Conservation (phyloP, 2,113 vertebrate genomes). For the Mugil cephalus region DNA sequence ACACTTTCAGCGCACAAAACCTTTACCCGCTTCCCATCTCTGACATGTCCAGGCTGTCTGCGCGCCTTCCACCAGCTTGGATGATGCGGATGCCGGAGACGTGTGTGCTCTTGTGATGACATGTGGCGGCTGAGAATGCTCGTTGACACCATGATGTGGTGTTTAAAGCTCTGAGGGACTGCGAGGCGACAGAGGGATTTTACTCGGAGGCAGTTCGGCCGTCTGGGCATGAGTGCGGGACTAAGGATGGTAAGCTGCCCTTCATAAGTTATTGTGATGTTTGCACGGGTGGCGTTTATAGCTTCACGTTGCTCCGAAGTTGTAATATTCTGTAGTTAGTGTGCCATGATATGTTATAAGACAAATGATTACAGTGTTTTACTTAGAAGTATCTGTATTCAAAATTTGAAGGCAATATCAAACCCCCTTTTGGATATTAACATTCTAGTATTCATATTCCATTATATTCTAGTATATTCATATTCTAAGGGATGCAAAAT, state of each 20-base stretch:
- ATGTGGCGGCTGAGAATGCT: conserved; percentile 17
- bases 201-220: neutral
- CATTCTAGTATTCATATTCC: no score
- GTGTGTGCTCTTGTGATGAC: neutral
- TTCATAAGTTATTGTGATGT: conserved; percentile 52
- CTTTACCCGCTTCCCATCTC: conserved; percentile 22
- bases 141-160: conserved; percentile 29
- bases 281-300: neutral
- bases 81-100: conserved; percentile 37
- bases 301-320: conserved; percentile 27
- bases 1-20: conserved; percentile 65
- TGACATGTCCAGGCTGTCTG: conserved; percentile 13
- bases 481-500: neutral
- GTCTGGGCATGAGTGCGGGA: conserved; percentile 38
- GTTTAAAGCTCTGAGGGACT: conserved; percentile 43
- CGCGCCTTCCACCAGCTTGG: conserved; percentile 33
- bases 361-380: neutral
- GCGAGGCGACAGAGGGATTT: conserved; percentile 20
- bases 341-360: no score
- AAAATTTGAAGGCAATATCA: neutral
- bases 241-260: conserved; percentile 57
- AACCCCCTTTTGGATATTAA: no score
- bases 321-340: neutral
- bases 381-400: neutral
- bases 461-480: no score